A percentile compares a stretch with the other conserved stretches of the same genome.
Evolutionary conservation across 2,888 invertebrate genomes (phyloP).

Genomic region (Drosophila lutescens): DNA sequence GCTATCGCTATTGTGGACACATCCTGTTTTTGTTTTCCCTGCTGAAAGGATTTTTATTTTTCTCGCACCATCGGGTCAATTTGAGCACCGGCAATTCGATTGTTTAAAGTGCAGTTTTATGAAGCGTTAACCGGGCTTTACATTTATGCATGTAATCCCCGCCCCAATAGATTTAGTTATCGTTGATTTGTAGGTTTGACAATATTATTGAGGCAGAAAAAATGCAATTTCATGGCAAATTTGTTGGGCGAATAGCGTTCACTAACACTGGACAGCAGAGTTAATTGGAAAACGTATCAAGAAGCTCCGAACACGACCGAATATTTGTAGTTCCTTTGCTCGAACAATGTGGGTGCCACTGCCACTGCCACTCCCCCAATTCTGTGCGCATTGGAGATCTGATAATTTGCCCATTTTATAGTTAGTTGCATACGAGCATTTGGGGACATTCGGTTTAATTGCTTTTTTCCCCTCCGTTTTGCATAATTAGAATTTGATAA

Average conservation of each 20-base stretch:
- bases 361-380: slow-evolving; percentile 8
- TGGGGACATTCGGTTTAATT: slow-evolving; percentile 68
- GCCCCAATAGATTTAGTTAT: slow-evolving; percentile 53
- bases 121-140: slow-evolving; percentile 71
- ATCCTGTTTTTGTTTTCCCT: slow-evolving; percentile 70
- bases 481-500: slow-evolving; percentile 75
- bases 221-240: slow-evolving; percentile 67
- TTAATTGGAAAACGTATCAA: slow-evolving; percentile 65
- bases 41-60: slow-evolving; percentile 13
- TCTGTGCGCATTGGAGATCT: slow-evolving; percentile 23
- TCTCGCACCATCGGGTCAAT: slow-evolving; percentile 31
- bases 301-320: slow-evolving; percentile 13
- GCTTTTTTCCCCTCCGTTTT: slow-evolving; percentile 71
- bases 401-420: slow-evolving; percentile 56
- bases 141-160: slow-evolving; percentile 47
- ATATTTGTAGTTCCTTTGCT: slow-evolving; percentile 11
- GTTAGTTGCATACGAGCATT: slow-evolving; percentile 21
- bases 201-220: slow-evolving; percentile 70
- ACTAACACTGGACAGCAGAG: slow-evolving; percentile 51
- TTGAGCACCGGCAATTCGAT: slow-evolving; percentile 24
- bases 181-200: slow-evolving; percentile 71
- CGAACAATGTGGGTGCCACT: slow-evolving; percentile 17
- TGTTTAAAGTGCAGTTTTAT: slow-evolving; percentile 73
- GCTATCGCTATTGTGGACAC: slow-evolving; percentile 50
- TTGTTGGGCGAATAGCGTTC: slow-evolving; percentile 51